These are phyloP conservation scores for Bufo bufo DNA, from an alignment of 2,113 vertebrate species.

Conservation along the genomic window DNA sequence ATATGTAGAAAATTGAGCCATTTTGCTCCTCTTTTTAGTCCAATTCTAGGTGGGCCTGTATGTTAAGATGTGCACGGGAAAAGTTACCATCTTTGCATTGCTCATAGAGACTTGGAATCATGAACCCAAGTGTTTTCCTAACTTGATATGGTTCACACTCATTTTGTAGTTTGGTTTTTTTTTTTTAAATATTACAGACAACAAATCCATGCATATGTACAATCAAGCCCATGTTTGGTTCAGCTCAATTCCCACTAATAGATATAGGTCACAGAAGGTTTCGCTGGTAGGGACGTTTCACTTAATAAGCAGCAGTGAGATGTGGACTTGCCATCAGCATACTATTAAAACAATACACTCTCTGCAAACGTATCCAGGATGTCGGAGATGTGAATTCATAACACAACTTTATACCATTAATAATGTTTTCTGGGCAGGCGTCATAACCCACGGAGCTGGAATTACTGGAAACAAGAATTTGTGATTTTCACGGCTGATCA, in stretches of 20 bases:
- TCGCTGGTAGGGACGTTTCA: neutral
- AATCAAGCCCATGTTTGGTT: conserved; percentile 31
- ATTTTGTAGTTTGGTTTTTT: neutral
- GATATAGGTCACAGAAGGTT: conserved; percentile 44
- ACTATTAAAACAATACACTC: conserved; percentile 50
- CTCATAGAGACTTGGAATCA: neutral
- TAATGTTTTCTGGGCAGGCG: conserved; percentile 12
- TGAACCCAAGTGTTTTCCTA: neutral
- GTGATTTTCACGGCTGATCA: neutral
- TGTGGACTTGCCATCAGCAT: conserved; percentile 24
- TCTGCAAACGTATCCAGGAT: conserved; percentile 15
- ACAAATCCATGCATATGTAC: conserved; percentile 44
- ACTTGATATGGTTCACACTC: neutral
- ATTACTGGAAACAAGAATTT: conserved; percentile 7
- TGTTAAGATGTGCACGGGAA: neutral
- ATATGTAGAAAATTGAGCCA: too few relatives aligned
- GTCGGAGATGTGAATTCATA: conserved; percentile 25
- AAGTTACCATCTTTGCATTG: neutral
- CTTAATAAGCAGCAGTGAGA: conserved; percentile 29
- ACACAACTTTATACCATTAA: conserved; percentile 34
- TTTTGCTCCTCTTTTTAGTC: too few relatives aligned
- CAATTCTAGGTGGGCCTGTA: too few relatives aligned
- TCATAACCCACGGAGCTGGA: neutral
- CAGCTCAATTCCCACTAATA: conserved; percentile 28
- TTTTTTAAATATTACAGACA: conserved; percentile 3